Evolutionary conservation across 1,140 invertebrate species (phyloP).

Genomic region (Zaprionus vittiger): DNA sequence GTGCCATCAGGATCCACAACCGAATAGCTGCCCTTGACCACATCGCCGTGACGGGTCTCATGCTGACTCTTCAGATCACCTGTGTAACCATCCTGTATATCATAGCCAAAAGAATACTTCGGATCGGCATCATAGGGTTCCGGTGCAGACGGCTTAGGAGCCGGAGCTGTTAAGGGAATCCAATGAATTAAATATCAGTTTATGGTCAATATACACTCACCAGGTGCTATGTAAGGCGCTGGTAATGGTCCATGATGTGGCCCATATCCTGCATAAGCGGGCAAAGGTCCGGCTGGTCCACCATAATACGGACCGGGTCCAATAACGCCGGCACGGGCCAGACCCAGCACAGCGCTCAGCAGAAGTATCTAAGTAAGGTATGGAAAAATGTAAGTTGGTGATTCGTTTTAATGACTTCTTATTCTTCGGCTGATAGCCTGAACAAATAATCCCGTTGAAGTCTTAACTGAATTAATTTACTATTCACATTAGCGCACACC

Average conservation of each 20-base stretch:
- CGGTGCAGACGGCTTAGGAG: slow-evolving; percentile 78
- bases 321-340: slow-evolving; percentile 69
- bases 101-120: slow-evolving; percentile 86
- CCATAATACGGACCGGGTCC: slow-evolving; percentile 73
- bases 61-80: slow-evolving; percentile 87
- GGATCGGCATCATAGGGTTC: slow-evolving; percentile 86
- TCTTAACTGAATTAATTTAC: neutral
- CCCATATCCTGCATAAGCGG: slow-evolving; percentile 54
- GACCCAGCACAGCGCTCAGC: slow-evolving; percentile 68
- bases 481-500: slow-evolving; percentile 34
- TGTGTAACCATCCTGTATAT: slow-evolving; percentile 86
- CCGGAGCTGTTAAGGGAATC: slow-evolving; percentile 12
- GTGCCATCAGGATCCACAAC: slow-evolving; percentile 88
- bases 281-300: slow-evolving; percentile 57
- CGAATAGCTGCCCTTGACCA: slow-evolving; percentile 88
- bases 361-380: slow-evolving; percentile 62
- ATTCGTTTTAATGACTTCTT: neutral
- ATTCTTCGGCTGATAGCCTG: neutral
- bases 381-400: neutral
- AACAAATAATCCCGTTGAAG: neutral
- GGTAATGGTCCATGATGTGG: slow-evolving; percentile 46
- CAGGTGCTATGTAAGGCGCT: slow-evolving; percentile 62
- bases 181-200: too few relatives aligned
- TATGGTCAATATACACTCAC: slow-evolving; percentile 33
- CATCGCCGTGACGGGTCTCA: slow-evolving; percentile 87